These are phyloP conservation scores for Buceros bicornis DNA, from an alignment of 2,797 vertebrate species.

Conservation along the genomic window DNA sequence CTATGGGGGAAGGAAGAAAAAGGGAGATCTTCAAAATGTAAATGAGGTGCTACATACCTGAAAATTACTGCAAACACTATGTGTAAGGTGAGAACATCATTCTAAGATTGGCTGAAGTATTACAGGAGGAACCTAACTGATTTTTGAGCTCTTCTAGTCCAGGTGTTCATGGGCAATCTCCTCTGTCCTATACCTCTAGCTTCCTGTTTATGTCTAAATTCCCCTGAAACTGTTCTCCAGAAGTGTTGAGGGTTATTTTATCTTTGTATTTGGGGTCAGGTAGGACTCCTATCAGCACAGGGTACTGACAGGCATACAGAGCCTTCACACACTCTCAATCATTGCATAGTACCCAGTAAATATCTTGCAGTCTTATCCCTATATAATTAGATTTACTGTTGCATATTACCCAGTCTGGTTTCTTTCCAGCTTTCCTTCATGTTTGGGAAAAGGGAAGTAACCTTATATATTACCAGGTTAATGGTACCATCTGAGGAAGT, in stretches of 20 bases:
- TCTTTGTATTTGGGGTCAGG: not conserved
- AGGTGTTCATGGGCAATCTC: not conserved
- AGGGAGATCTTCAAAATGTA: not conserved
- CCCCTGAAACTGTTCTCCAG: not conserved
- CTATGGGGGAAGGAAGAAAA: not conserved
- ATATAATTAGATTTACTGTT: not conserved
- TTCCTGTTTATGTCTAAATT: not conserved
- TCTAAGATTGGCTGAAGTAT: not conserved
- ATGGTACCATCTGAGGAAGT: not conserved
- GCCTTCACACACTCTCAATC: not conserved
- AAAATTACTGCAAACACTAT: not conserved
- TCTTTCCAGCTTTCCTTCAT: not conserved
- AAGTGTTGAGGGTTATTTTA: not conserved
- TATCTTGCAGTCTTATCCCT: not conserved
- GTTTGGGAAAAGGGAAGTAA: not conserved
- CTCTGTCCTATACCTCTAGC: not conserved
- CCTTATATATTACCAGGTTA: not conserved
- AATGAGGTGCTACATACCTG: not conserved
- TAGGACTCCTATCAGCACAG: not conserved
- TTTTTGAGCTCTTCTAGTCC: not conserved
- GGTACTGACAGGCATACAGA: not conserved
- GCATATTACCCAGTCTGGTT: not conserved
- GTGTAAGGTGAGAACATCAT: not conserved
- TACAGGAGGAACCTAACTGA: not conserved
- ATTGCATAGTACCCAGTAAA: not conserved